A percentile compares a stretch with the other conserved stretches of the same genome.
Evolutionary conservation across 2,797 vertebrate genomes (phyloP).

Genomic region (Cryptoblepharus egeriae): DNA sequence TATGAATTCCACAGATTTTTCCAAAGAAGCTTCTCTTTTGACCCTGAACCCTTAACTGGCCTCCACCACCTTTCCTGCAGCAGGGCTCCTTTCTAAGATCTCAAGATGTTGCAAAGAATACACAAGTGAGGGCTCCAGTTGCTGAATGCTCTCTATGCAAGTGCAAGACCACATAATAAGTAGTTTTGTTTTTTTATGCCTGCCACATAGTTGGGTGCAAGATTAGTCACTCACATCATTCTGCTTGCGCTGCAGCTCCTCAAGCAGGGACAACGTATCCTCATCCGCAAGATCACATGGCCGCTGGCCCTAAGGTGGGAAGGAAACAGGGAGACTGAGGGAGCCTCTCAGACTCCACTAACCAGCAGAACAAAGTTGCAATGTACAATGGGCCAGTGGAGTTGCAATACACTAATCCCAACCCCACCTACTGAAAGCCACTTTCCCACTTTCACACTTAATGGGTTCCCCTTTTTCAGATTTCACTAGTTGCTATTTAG

Average conservation of each 20-base stretch:
- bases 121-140: not conserved
- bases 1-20: not conserved
- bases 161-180: not conserved
- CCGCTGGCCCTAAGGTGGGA: conserved; percentile 83
- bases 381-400: not conserved
- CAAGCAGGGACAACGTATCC: conserved; percentile 82
- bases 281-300: conserved; percentile 91
- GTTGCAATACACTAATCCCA: not conserved
- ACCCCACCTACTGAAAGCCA: not conserved
- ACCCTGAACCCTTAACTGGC: not conserved
- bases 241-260: conserved; percentile 87
- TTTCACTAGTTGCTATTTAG: not conserved
- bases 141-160: not conserved
- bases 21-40: not conserved
- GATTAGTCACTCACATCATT: conserved; percentile 75
- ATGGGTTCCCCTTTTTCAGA: not conserved
- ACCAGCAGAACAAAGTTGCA: not conserved
- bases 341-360: not conserved
- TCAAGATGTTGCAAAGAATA: not conserved
- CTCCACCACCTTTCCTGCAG: not conserved
- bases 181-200: not conserved
- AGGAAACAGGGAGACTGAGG: not conserved
- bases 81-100: not conserved
- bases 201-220: too few species aligned
- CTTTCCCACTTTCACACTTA: too few species aligned